phyloP scores from a whole-genome alignment of 2,888 invertebrate genomes.

The Gastracanthus pulcherrimus region DNA sequence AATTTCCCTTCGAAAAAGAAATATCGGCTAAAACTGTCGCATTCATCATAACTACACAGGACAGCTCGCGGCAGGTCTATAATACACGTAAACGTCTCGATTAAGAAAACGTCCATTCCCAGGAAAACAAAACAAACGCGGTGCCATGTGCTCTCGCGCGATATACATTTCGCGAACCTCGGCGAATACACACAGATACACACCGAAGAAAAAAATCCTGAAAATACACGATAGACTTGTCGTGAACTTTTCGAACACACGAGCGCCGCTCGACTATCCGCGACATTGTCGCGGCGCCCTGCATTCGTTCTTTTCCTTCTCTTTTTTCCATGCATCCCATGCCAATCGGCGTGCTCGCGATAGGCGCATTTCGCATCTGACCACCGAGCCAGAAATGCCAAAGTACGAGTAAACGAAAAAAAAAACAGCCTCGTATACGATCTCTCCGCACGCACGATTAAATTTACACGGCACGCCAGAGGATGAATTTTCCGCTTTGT shows the following conservation, averaged over 20 bases:
- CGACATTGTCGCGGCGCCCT: too few species aligned
- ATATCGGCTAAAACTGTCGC: slow-evolving; percentile 4
- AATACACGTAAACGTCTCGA: slow-evolving; percentile 25
- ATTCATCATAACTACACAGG: slow-evolving; percentile 1
- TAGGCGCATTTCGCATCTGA: too few species aligned
- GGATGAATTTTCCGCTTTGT: slow-evolving; percentile 18
- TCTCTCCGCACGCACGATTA: slow-evolving; percentile 33
- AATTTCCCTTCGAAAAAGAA: too few species aligned
- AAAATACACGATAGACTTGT: not conserved
- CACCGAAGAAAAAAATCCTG: slow-evolving; percentile 20
- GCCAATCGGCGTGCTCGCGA: too few species aligned
- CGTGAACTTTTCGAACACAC: too few species aligned
- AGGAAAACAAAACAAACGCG: not conserved
- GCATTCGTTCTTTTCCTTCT: too few species aligned
- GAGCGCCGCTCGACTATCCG: too few species aligned
- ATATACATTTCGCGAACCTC: slow-evolving; percentile 1
- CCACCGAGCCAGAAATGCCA: too few species aligned
- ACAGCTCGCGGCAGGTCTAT: not conserved
- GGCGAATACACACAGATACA: too few species aligned
- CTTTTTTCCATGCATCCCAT: too few species aligned
- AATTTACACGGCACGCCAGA: slow-evolving; percentile 12
- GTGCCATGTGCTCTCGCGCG: not conserved
- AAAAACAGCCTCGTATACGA: too few species aligned
- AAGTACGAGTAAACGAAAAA: too few species aligned
- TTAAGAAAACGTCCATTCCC: slow-evolving; percentile 23